Evolutionary conservation across 2,113 vertebrate species (phyloP).

Genomic region (Ptyas mucosa): DNA sequence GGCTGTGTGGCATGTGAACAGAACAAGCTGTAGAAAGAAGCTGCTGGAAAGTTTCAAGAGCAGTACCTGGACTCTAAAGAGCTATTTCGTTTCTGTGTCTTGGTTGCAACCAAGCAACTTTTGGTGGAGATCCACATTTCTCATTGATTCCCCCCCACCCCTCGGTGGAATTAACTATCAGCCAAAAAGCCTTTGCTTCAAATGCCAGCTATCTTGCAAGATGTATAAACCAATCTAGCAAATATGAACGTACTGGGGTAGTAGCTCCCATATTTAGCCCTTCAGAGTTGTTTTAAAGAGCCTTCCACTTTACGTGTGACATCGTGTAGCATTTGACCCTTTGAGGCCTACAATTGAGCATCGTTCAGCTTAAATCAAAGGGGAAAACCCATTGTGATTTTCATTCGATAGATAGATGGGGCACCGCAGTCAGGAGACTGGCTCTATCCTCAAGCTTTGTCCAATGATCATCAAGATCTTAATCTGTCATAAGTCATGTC

Average conservation of each 20-base stretch:
- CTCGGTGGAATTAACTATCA: conserved; percentile 52
- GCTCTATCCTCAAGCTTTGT: conserved; percentile 48
- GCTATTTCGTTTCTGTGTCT: conserved; percentile 52
- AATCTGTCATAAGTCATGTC: conserved; percentile 52
- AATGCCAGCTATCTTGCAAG: conserved; percentile 43
- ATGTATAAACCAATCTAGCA: conserved; percentile 41
- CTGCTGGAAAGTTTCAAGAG: conserved; percentile 58
- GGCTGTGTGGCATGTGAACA: no score
- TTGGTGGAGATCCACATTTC: conserved; percentile 45
- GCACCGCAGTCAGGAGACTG: conserved; percentile 19
- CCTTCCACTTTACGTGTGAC: conserved; percentile 45
- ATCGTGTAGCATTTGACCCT: conserved; percentile 41
- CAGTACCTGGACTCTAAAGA: conserved; percentile 54
- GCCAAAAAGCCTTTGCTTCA: conserved; percentile 34
- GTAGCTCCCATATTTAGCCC: conserved; percentile 35
- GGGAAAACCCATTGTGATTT: conserved; percentile 46
- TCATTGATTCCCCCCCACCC: conserved; percentile 47
- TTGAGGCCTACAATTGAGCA: conserved; percentile 42
- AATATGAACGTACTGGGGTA: conserved; percentile 28
- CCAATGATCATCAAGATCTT: conserved; percentile 49
- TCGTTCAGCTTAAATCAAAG: conserved; percentile 41
- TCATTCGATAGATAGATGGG: conserved; percentile 38
- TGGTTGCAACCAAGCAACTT: conserved; percentile 47
- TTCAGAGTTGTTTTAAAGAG: conserved; percentile 45
- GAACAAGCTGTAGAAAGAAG: conserved; percentile 21